Evolutionary conservation across 2,797 vertebrate genomes (phyloP).

Genomic region (Varecia variegata): DNA sequence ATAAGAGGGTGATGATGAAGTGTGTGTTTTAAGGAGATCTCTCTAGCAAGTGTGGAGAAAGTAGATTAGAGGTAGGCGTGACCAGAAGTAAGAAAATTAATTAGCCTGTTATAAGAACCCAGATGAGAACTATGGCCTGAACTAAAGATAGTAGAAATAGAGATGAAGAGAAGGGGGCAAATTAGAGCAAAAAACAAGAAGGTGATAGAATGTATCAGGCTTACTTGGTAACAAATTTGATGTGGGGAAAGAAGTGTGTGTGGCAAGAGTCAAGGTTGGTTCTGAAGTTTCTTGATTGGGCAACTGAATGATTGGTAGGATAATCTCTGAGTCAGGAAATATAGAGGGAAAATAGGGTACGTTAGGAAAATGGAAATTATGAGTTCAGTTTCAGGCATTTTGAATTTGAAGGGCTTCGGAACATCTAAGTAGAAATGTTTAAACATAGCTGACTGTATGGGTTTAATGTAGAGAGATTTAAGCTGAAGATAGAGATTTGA

Average conservation of each 20-base stretch:
- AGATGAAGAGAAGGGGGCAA: conserved; percentile 14
- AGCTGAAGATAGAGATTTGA: not conserved
- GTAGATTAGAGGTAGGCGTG: not conserved
- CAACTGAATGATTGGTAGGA: conserved; percentile 13
- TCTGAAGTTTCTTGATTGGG: conserved; percentile 27
- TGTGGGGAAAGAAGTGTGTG: not conserved
- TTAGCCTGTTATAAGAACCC: conserved; percentile 15
- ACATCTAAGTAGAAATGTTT: not conserved
- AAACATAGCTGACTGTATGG: not conserved
- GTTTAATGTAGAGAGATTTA: not conserved
- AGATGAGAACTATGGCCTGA: not conserved
- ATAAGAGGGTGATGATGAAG: not conserved
- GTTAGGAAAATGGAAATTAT: conserved; percentile 9
- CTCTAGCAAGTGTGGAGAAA: conserved; percentile 1
- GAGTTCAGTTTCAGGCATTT: not conserved
- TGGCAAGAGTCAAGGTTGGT: not conserved
- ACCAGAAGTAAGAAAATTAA: conserved; percentile 30
- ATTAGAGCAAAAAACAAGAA: not conserved
- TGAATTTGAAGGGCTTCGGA: not conserved
- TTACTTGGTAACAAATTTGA: conserved; percentile 4
- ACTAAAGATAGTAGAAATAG: not conserved
- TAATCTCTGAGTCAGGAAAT: conserved; percentile 16
- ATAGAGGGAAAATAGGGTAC: not conserved
- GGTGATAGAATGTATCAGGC: not conserved
- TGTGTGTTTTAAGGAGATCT: conserved; percentile 25